Conservation (phyloP, 2,888 invertebrate genomes). For the Drosophila helvetica region DNA sequence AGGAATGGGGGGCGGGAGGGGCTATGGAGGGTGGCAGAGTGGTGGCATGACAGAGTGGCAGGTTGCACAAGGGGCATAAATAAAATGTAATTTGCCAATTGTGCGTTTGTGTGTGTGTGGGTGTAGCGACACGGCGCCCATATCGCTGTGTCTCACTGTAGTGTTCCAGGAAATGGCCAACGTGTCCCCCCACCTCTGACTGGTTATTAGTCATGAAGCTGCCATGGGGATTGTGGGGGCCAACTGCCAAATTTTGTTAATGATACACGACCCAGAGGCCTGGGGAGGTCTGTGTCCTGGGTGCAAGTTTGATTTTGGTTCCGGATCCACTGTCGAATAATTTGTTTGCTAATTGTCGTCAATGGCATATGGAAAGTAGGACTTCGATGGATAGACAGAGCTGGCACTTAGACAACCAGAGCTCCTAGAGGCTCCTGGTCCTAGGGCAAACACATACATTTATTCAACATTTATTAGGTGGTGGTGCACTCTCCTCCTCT, state of each 20-base stretch:
- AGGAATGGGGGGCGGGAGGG: neutral
- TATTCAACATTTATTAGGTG: conserved; percentile 17
- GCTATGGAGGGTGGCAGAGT: neutral
- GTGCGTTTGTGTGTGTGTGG: conserved; percentile 50
- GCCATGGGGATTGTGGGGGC: conserved; percentile 44
- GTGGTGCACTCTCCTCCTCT: neutral
- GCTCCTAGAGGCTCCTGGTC: neutral
- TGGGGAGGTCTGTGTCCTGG: neutral
- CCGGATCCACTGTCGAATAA: conserved; percentile 34
- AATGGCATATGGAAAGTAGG: conserved; percentile 32
- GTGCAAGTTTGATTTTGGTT: conserved; percentile 28
- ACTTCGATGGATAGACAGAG: too few species aligned
- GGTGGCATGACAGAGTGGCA: conserved; percentile 17
- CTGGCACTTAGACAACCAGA: too few species aligned
- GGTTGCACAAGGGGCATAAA: conserved; percentile 49
- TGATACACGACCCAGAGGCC: conserved; percentile 44
- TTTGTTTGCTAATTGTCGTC: conserved; percentile 41
- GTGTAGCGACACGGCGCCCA: conserved; percentile 63
- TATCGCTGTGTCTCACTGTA: conserved; percentile 33
- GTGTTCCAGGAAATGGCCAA: conserved; percentile 42
- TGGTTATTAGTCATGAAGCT: conserved; percentile 71
- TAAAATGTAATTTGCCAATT: conserved; percentile 77
- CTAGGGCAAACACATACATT: conserved; percentile 7
- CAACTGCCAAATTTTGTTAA: conserved; percentile 57
- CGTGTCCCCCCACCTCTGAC: conserved; percentile 39